Percentiles rank a stretch among this genome's conserved stretches.
phyloP scores from a whole-genome alignment of 2,113 vertebrate genomes.

The Micronycteris hirsuta region DNA sequence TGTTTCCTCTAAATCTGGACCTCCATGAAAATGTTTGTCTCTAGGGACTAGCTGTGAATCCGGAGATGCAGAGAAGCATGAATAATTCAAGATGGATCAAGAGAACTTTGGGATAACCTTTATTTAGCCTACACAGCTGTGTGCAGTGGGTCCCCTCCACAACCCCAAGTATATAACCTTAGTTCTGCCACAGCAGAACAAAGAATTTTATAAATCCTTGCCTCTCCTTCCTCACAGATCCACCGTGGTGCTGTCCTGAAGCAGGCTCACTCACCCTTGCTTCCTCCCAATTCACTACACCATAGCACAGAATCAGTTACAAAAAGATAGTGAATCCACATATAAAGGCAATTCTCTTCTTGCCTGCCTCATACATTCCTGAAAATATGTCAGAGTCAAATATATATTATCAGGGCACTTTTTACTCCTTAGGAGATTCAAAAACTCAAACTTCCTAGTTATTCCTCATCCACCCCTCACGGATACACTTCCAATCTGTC shows the following conservation, averaged over 20 bases:
- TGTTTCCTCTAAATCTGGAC: conserved; percentile 9
- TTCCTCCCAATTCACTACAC: background rate
- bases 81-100: background rate
- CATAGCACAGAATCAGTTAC: background rate
- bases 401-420: background rate
- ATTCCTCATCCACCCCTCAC: background rate
- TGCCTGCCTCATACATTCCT: background rate
- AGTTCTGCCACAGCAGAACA: background rate
- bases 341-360: background rate
- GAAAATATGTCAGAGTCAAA: background rate
- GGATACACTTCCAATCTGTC: background rate
- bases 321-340: background rate
- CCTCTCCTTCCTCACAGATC: background rate
- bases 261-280: background rate
- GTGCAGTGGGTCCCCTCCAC: background rate
- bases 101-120: background rate
- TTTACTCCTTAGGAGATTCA: background rate
- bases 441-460: background rate
- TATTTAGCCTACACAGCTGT: background rate
- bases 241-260: fast-evolving
- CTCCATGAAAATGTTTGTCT: conserved; percentile 25
- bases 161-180: background rate
- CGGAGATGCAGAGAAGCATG: background rate
- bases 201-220: background rate
- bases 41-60: background rate